Base-by-base conservation (phyloP, 2,113 vertebrate species). In the Lagopus muta region DNA sequence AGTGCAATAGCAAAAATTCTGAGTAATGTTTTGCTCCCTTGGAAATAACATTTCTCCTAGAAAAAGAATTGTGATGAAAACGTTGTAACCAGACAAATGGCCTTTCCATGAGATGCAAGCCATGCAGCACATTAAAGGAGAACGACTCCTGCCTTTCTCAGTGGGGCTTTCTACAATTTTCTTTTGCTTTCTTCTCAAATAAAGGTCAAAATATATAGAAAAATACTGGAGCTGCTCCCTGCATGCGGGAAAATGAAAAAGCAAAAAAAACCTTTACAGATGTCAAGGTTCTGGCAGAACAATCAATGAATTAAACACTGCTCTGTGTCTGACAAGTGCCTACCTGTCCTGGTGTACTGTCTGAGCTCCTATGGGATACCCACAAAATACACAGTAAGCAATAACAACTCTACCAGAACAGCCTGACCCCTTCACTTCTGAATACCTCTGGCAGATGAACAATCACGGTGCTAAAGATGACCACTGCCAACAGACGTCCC, bases 121-220 rank as follows among this genome's bases (percentile, higher is more conserved):
- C 34, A 60, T 2, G 28, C 2, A 0, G 58, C 34, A 79, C 42
- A 70, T 76, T 62, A 96, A n/a, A n/a, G n/a, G 55, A 73, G 55
- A 50, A 34, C 1, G 2, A 85, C 64, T 91, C 67, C 50, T 60
- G 67, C 28, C 65, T 88, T 91, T 81, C 79, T 88, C 80, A 78
- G 69, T 54, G 36, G 60, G 47, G 69, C 40, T 94, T 91, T 81
- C 82, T 58, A 45, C 43, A 80, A 16, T 94, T 92, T 90, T 32
- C 64, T 92, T 83, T 67, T 48, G 43, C 89, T 87, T 89, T 90
- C 76, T 78, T 86, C 93, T 94, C 88, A 92, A 94, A 92, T 50
- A 94, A 95, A 95, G 91, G 79, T 95, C 94, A 94, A 36, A 48
- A 36, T 13, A 82, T 3, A 75, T 36, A 81, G 52, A 78, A 88